Percentiles rank a stretch among this genome's conserved stretches.
These are phyloP conservation scores for Polydesmus complanatus DNA, from an alignment of 2,888 invertebrate species.

Conservation along the genomic window DNA sequence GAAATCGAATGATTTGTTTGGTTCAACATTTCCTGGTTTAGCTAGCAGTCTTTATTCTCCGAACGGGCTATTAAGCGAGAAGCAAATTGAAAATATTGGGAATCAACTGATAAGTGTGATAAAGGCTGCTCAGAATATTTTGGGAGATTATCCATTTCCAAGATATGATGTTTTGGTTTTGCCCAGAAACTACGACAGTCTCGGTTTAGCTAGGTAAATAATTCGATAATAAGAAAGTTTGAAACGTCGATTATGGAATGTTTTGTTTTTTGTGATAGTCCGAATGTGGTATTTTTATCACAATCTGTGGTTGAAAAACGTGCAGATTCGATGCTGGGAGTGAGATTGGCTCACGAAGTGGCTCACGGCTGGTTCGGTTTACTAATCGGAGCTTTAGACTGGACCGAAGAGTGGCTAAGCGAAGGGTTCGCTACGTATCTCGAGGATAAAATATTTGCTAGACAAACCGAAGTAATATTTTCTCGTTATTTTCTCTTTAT, in stretches of 20 bases:
- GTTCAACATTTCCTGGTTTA: neutral
- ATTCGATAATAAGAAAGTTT: neutral
- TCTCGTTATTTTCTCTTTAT: neutral
- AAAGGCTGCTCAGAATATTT: slow-evolving; percentile 22
- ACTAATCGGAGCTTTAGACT: slow-evolving; percentile 33
- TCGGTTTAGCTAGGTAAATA: slow-evolving; percentile 25
- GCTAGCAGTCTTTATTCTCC: neutral
- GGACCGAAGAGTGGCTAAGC: slow-evolving; percentile 38
- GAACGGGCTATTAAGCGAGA: neutral
- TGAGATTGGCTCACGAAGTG: slow-evolving; percentile 33
- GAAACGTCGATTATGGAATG: neutral
- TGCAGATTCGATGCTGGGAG: slow-evolving; percentile 26
- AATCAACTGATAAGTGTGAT: slow-evolving; percentile 21
- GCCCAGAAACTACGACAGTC: slow-evolving; percentile 25
- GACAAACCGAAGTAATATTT: no score
- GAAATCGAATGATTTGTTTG: slow-evolving; percentile 14
- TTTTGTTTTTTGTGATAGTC: slow-evolving; percentile 20
- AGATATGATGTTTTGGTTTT: slow-evolving; percentile 32
- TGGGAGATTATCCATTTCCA: slow-evolving; percentile 32
- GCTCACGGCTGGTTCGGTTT: slow-evolving; percentile 37
- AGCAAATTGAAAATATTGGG: neutral
- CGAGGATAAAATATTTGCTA: slow-evolving; percentile 33
- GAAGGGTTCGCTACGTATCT: slow-evolving; percentile 36
- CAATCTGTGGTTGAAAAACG: slow-evolving; percentile 28
- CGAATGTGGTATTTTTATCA: slow-evolving; percentile 32